phyloP scores from a whole-genome alignment of 2,113 vertebrate genomes.

The Corvus moneduloides region DNA sequence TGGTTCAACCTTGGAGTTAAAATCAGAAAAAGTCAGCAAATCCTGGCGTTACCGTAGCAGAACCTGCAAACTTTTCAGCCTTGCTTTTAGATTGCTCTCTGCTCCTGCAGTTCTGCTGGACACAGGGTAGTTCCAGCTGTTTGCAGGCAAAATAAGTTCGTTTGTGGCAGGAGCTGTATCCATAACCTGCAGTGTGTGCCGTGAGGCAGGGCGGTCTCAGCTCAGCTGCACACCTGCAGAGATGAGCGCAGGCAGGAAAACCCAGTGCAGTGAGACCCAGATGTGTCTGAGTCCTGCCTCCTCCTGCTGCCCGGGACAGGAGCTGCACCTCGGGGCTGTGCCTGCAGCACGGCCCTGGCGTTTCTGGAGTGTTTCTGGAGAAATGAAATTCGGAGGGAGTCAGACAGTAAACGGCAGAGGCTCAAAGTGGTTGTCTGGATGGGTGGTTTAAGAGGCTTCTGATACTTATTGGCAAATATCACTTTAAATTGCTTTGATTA shows the following conservation, averaged over 20 bases:
- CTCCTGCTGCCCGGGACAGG: background rate
- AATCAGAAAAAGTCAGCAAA: background rate
- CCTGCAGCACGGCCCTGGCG: background rate
- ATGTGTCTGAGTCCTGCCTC: background rate
- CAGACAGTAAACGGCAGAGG: background rate
- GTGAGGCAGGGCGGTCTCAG: background rate
- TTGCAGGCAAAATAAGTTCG: background rate
- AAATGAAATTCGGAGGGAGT: rapidly evolving
- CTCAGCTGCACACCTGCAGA: background rate
- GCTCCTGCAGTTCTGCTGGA: background rate
- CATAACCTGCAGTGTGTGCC: rapidly evolving
- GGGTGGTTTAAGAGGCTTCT: background rate
- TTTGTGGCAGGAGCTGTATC: background rate
- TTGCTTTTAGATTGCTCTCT: background rate
- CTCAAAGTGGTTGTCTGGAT: background rate
- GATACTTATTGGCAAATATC: background rate
- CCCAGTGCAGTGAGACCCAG: background rate
- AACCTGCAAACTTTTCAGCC: background rate
- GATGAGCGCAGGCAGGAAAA: background rate
- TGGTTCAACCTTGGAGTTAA: background rate
- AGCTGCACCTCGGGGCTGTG: background rate
- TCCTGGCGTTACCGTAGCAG: background rate
- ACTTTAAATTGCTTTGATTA: background rate
- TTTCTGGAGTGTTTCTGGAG: background rate
- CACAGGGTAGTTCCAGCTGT: background rate